Base-by-base conservation (phyloP, 2,113 vertebrate genomes). In the Sylvia atricapilla region DNA sequence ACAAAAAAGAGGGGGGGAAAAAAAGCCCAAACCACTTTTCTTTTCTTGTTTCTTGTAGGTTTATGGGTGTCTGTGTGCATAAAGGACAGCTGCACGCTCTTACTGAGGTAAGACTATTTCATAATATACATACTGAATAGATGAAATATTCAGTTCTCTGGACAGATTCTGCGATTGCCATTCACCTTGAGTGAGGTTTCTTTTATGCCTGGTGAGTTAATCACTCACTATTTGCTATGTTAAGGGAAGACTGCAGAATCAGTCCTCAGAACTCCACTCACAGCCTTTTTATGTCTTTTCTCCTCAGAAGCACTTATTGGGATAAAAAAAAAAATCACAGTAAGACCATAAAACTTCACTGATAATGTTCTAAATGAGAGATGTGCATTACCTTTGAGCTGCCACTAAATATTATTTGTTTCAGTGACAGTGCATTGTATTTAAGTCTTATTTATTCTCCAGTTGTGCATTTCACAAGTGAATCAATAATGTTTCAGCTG, bases 1-100 rank as follows among this genome's bases (percentile, higher is more conserved):
- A 70, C 47, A 49, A 58, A 28, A 68, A 30, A 9, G 2, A 6
- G 72, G 73, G 44, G 82, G 90, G 62, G 58, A 9, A 63, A 58
- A 58, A 90, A 95, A 90, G 83, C 92, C 96, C 95, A 92, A 97
- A 95, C 88, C 96, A 96, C 94, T 94, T 96, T 92, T 86, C 89
- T 87, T 84, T 95, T 91, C 87, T 97, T 96, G 63, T 98, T 70
- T 97, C 96, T 97, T 98, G 31, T 97, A 99, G 99, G 98, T 99
- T 99, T 97, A 99, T 99, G 98, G 99, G 99, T 81, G 99, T 99
- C 86, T 99, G 99, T 97, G 98, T 99, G 94, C 99, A 99, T 93
- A 98, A 99, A 98, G 99, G 99, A 96, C 99, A 99, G 87, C 98
- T 99, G 73, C 99, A 99, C 74, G 99, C 99, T 87, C 98, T 99